Evolutionary conservation across 2,113 vertebrate species (phyloP).

Genomic region (Danionella cerebrum): DNA sequence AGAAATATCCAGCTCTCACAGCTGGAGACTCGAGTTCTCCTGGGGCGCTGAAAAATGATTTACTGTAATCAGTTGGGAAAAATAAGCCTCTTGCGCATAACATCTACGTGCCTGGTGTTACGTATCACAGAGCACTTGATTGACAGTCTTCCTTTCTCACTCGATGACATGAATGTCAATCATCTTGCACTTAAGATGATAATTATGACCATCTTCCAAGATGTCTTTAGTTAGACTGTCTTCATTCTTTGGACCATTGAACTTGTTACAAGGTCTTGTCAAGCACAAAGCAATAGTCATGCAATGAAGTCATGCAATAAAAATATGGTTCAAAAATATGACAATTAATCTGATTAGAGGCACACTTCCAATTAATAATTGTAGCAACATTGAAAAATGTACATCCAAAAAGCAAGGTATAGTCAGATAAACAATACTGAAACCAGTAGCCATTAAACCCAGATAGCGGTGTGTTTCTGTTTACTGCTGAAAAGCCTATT

Average conservation of each 20-base stretch:
- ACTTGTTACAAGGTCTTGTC: neutral
- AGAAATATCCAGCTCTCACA: neutral
- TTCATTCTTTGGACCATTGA: neutral
- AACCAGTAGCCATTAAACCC: neutral
- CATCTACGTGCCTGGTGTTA: constrained; percentile 15
- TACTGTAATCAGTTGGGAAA: neutral
- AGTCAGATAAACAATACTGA: too few species aligned
- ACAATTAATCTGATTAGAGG: too few species aligned
- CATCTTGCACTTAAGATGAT: constrained; percentile 16
- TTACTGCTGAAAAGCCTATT: neutral
- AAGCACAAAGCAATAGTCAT: neutral
- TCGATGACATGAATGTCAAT: constrained; percentile 5
- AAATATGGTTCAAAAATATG: neutral
- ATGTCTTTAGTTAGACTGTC: neutral
- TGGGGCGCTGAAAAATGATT: neutral
- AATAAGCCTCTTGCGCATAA: constrained; percentile 16
- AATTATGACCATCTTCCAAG: neutral
- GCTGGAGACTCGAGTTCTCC: neutral
- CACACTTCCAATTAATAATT: too few species aligned
- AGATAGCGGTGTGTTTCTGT: neutral
- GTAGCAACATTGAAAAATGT: too few species aligned
- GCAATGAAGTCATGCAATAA: neutral
- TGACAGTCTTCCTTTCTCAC: constrained; percentile 26
- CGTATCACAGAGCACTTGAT: constrained; percentile 20
- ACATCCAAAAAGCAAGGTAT: too few species aligned